Conservation (phyloP, 2,797 vertebrate genomes). For the Coluber constrictor region DNA sequence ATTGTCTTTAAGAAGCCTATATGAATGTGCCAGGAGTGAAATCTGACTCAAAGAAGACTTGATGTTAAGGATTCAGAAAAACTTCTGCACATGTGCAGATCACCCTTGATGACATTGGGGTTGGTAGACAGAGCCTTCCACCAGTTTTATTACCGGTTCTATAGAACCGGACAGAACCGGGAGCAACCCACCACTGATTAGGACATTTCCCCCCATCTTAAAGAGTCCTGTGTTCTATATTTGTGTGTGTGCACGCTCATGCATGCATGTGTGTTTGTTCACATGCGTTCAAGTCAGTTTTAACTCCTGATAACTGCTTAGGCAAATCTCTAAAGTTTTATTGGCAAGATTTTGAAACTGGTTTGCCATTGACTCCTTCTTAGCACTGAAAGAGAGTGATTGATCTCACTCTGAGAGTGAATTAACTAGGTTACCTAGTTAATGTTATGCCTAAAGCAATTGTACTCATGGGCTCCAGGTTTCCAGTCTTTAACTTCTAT, state of each 20-base stretch:
- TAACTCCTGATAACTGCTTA: not conserved
- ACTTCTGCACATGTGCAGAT: not conserved
- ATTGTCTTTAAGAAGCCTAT: not conserved
- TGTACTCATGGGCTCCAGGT: not conserved
- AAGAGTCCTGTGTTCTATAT: not conserved
- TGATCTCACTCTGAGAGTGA: not conserved
- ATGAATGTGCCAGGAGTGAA: not conserved
- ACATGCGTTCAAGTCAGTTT: not conserved
- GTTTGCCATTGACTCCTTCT: not conserved
- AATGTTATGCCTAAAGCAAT: not conserved
- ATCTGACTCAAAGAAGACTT: not conserved
- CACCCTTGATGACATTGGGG: no score
- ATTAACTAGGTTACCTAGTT: not conserved
- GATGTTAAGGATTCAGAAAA: not conserved
- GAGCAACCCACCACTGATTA: not conserved
- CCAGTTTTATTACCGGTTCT: no score
- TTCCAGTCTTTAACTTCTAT: not conserved
- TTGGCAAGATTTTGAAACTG: not conserved
- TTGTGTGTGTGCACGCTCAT: not conserved
- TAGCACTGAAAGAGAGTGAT: not conserved
- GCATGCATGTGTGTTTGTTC: not conserved
- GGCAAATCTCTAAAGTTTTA: not conserved
- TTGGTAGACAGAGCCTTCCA: no score
- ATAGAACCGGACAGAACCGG: no score
- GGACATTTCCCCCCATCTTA: not conserved